These are phyloP conservation scores for Scytalopus superciliaris DNA, from an alignment of 2,113 vertebrate genomes.

Conservation along the genomic window DNA sequence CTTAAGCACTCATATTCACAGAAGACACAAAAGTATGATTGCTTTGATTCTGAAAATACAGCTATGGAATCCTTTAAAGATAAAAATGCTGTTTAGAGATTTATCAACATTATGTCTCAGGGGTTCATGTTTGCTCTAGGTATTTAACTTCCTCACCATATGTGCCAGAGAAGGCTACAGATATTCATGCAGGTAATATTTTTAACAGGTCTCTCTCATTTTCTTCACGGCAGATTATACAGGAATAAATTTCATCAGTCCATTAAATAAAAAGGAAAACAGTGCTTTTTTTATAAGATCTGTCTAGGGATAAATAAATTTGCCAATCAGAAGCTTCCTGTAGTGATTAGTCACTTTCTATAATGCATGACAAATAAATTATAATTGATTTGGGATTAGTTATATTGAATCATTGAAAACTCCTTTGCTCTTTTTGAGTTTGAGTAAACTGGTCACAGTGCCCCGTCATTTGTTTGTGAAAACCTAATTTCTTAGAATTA, in stretches of 20 bases:
- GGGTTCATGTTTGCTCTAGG: not conserved
- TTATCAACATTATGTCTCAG: not conserved
- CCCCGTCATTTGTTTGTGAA: not conserved
- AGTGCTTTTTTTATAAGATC: not conserved
- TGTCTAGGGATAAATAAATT: not conserved
- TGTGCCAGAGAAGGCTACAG: not conserved
- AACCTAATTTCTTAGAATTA: not conserved
- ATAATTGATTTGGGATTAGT: not conserved
- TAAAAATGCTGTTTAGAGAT: not conserved
- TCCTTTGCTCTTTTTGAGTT: not conserved
- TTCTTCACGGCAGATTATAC: not conserved
- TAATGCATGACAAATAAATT: not conserved
- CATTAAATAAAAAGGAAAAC: not conserved
- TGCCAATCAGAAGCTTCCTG: not conserved
- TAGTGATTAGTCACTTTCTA: not conserved
- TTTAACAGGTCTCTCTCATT: not conserved
- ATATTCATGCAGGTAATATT: not conserved
- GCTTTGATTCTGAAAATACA: not conserved
- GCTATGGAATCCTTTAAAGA: not conserved
- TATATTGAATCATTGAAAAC: not conserved
- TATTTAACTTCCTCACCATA: not conserved
- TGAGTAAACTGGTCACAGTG: not conserved
- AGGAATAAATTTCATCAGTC: not conserved
- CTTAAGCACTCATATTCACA: not conserved
- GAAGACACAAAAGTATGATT: not conserved